phyloP scores from a whole-genome alignment of 2,113 vertebrate species.

The Mus pahari region DNA sequence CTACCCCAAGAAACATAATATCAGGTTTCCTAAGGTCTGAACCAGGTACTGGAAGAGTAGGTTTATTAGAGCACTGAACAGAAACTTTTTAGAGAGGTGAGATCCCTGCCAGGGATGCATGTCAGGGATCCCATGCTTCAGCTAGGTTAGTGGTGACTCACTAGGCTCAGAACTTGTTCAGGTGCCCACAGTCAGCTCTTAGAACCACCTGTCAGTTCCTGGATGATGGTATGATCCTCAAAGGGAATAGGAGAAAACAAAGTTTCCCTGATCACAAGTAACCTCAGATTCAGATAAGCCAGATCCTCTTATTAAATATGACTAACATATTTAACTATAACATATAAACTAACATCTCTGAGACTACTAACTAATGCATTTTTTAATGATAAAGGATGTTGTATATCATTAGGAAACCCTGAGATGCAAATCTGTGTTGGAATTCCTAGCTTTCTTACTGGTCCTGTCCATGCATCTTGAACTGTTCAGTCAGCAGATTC shows the following conservation, averaged over 20 bases:
- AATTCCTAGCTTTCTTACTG: not conserved
- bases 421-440: not conserved
- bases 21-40: not conserved
- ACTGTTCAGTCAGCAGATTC: not conserved
- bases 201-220: not conserved
- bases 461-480: not conserved
- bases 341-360: not conserved
- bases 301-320: not conserved
- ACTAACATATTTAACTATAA: too few species aligned
- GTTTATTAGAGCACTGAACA: not conserved
- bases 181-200: not conserved
- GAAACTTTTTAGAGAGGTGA: not conserved
- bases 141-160: not conserved
- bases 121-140: not conserved
- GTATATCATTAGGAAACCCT: not conserved
- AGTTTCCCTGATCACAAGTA: not conserved
- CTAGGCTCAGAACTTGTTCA: not conserved
- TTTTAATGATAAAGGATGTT: not conserved
- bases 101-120: not conserved
- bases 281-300: not conserved
- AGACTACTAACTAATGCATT: not conserved
- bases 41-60: not conserved
- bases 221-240: not conserved
- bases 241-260: too few species aligned
- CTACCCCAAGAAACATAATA: not conserved